Conservation (phyloP, 2,113 vertebrate genomes). For the Rhabdornis inornatus region DNA sequence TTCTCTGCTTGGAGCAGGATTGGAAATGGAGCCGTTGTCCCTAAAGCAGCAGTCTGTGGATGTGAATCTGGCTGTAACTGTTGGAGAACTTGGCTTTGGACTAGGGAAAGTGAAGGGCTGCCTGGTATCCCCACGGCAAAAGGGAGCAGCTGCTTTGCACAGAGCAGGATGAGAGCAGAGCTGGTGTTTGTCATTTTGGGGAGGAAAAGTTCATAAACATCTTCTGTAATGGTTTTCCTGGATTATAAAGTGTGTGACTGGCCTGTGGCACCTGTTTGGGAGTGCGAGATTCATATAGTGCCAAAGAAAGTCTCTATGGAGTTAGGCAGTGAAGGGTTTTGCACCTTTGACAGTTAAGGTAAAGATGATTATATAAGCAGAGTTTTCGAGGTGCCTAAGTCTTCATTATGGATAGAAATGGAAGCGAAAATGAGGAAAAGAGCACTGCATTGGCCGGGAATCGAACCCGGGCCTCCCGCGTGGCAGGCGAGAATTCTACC, state of each 20-base stretch:
- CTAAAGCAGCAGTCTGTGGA: not conserved
- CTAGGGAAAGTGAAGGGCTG: not conserved
- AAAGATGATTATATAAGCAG: not conserved
- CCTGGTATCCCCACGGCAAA: not conserved
- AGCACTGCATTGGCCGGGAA: constrained; percentile 24
- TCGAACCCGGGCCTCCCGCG: constrained; percentile 55
- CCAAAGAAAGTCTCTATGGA: rapidly evolving
- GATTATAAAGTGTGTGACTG: rapidly evolving
- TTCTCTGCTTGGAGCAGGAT: not conserved
- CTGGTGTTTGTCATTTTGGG: not conserved
- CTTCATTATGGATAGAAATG: rapidly evolving
- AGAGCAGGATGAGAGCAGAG: not conserved
- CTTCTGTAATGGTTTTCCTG: not conserved
- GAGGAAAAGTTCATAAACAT: not conserved
- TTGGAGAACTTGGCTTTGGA: not conserved
- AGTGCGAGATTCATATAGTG: rapidly evolving
- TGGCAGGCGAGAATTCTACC: constrained; percentile 65
- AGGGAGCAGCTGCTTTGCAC: not conserved
- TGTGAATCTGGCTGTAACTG: rapidly evolving
- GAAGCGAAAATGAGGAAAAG: not conserved
- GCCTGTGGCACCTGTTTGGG: rapidly evolving
- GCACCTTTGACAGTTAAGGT: not conserved
- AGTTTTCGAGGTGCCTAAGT: rapidly evolving
- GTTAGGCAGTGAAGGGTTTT: not conserved
- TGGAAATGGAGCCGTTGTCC: not conserved